These are phyloP conservation scores for Gryllus bimaculatus DNA, from an alignment of 1,140 invertebrate genomes.

Conservation along the genomic window DNA sequence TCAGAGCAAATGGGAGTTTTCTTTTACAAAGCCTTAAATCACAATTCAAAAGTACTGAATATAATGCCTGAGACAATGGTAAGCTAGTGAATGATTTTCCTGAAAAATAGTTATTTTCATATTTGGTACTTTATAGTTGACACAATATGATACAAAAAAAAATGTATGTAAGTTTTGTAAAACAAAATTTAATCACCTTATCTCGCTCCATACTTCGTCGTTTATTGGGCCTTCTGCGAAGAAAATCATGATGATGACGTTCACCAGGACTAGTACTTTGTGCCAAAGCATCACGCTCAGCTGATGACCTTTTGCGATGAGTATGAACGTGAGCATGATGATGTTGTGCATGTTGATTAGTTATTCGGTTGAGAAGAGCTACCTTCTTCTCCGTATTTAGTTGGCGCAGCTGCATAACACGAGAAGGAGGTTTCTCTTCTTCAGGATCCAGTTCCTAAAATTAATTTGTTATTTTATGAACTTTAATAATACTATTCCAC, in stretches of 20 bases:
- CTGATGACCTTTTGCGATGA: not conserved
- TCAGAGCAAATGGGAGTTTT: no score
- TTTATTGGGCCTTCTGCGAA: conserved; percentile 16
- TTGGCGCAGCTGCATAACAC: conserved; percentile 30
- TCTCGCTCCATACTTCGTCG: conserved; percentile 20
- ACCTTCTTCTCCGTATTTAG: conserved; percentile 36
- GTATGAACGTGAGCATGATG: not conserved
- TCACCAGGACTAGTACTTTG: not conserved
- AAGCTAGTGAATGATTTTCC: no score
- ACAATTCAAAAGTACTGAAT: no score
- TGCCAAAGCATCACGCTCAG: not conserved
- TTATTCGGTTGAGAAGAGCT: conserved; percentile 22
- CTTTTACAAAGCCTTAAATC: no score
- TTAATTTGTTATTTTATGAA: not conserved
- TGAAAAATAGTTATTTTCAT: no score
- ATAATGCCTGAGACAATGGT: no score
- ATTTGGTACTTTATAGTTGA: no score
- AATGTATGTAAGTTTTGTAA: not conserved
- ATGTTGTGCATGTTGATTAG: not conserved
- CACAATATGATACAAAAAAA: not conserved
- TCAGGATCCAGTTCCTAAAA: conserved; percentile 6
- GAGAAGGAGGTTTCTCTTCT: not conserved
- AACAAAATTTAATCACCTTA: conserved; percentile 1
- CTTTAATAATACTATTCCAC: not conserved
- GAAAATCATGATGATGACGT: not conserved